phyloP scores from a whole-genome alignment of 2,113 vertebrate species.

The Mastomys coucha region DNA sequence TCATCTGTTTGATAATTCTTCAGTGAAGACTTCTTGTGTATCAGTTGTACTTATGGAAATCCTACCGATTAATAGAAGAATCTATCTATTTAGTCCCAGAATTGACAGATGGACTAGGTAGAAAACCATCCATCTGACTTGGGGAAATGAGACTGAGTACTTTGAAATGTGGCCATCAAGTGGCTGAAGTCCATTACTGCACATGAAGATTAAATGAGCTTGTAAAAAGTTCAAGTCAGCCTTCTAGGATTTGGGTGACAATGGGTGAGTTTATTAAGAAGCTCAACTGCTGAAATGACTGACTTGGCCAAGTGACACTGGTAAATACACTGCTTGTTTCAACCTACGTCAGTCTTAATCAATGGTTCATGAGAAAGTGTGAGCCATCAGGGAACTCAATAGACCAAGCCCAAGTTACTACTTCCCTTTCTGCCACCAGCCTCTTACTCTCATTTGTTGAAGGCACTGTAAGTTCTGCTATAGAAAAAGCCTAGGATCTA shows the following conservation, averaged over 20 bases:
- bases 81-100: not conserved
- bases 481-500: not conserved
- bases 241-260: not conserved
- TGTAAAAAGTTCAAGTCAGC: not conserved
- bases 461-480: not conserved
- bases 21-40: not conserved
- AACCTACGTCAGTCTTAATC: not conserved
- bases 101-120: not conserved
- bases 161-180: conserved; percentile 81
- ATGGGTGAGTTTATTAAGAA: not conserved
- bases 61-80: not conserved
- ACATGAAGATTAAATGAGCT: conserved; percentile 33
- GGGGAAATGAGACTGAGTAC: conserved; percentile 5
- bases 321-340: not conserved
- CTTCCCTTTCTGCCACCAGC: not conserved
- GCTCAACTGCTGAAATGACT: not conserved
- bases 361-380: not conserved
- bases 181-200: conserved; percentile 77
- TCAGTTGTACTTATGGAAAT: not conserved
- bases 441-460: not conserved
- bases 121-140: conserved; percentile 32
- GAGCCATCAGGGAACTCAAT: not conserved
- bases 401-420: not conserved
- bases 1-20: conserved; percentile 6
- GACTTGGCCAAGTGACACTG: conserved; percentile 16